These are phyloP conservation scores for Coenobita brevimanus DNA, from an alignment of 1,140 invertebrate species.

Conservation along the genomic window DNA sequence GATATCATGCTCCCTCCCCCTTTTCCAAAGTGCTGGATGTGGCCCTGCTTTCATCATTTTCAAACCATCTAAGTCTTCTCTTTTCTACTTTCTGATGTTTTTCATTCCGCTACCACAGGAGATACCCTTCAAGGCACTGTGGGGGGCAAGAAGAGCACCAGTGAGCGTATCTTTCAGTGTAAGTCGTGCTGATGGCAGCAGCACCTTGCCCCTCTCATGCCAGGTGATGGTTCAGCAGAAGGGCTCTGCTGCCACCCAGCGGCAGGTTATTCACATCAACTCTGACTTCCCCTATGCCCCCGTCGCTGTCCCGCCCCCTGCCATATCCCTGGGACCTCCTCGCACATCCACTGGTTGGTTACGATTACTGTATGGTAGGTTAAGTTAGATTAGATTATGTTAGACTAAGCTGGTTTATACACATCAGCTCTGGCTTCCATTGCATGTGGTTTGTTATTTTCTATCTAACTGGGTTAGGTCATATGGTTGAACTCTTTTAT, in stretches of 20 bases:
- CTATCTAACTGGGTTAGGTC: no score
- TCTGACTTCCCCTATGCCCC: conserved; percentile 74
- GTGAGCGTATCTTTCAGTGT: conserved; percentile 89
- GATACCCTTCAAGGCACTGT: conserved; percentile 93
- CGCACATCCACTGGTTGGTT: no score
- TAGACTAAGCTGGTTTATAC: no score
- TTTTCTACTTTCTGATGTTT: background rate
- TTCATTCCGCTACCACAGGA: conserved; percentile 79
- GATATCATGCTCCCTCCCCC: no score
- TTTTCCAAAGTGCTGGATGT: no score
- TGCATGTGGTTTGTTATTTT: no score
- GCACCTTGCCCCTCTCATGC: conserved; percentile 59
- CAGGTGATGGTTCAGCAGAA: conserved; percentile 73
- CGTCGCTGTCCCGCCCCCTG: conserved; percentile 63
- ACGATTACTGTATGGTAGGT: no score
- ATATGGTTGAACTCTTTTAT: no score
- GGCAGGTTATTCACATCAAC: conserved; percentile 76
- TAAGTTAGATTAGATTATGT: no score
- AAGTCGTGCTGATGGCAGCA: conserved; percentile 76
- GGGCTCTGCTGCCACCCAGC: conserved; percentile 75
- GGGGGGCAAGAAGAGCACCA: conserved; percentile 89
- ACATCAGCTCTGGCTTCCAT: no score
- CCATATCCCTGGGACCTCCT: conserved; percentile 39
- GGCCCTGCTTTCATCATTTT: no score
- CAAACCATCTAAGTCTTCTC: no score